A percentile compares a stretch with the other conserved stretches of the same genome.
Evolutionary conservation across 2,888 invertebrate genomes (phyloP).

Genomic region (Trissolcus brochymenae): DNA sequence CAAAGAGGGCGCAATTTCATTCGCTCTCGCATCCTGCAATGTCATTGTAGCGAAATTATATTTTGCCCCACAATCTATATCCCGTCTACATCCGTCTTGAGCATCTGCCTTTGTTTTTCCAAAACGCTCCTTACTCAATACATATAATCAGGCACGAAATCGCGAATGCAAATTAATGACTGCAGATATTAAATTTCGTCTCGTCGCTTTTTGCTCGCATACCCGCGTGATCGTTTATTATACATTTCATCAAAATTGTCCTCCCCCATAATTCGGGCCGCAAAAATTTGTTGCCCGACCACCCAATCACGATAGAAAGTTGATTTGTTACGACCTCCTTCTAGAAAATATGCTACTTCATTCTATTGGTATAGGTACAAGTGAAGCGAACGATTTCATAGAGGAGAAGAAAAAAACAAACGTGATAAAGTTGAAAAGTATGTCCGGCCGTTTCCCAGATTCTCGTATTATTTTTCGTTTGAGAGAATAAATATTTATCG

Average conservation of each 20-base stretch:
- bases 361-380: conserved; percentile 63
- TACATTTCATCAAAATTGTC: conserved; percentile 53
- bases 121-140: conserved; percentile 39
- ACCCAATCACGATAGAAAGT: conserved; percentile 68
- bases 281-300: conserved; percentile 32
- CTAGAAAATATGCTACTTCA: conserved; percentile 73
- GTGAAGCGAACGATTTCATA: conserved; percentile 36
- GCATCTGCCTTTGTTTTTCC: conserved; percentile 50
- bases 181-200: conserved; percentile 43
- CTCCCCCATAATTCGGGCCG: conserved; percentile 12
- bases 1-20: conserved; percentile 47
- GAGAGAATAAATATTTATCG: too few relatives aligned
- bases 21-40: conserved; percentile 45
- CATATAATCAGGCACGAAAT: conserved; percentile 49
- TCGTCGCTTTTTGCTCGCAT: conserved; percentile 22
- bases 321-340: conserved; percentile 74
- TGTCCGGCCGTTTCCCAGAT: conserved; percentile 26
- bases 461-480: too few relatives aligned
- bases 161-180: conserved; percentile 52
- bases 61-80: conserved; percentile 44
- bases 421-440: conserved; percentile 40
- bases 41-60: conserved; percentile 53
- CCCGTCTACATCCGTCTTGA: conserved; percentile 39
- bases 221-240: conserved; percentile 32
- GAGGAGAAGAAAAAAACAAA: conserved; percentile 18